Base-by-base conservation (phyloP, 2,113 vertebrate genomes). In the Empidonax traillii region DNA sequence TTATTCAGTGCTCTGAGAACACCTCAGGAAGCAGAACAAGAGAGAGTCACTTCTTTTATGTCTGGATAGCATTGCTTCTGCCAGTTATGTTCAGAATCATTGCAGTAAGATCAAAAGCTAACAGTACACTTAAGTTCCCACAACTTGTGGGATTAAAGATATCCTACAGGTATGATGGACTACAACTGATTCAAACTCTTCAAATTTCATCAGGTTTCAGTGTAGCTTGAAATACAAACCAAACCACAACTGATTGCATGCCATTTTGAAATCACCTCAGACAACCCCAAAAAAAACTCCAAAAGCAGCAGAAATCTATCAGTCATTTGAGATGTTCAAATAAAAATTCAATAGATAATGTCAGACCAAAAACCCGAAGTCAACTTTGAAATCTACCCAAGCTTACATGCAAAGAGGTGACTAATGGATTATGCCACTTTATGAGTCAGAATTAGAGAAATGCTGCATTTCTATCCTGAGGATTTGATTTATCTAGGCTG, bases 61-160 rank as follows among this genome's bases (percentile, higher is more conserved):
- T 98, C 94, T 97, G 71, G 85, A 92, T 97, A 96, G 83, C 75
- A 74, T 90, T 89, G 75, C 63, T 94, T 88, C 94, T 89, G 66
- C 91, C 73, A 95, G 75, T 85, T 96, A 69, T 58, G 75, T 55
- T 96, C 90, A 95, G 96, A 97, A 90, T 95, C 80, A 94, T 77
- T 96, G 92, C 95, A 93, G 46, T 59, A 62, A 97, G 97, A 98
- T 98, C 97, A 97, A 98, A 98, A 94, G 93, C 58, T 90, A 96
- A 94, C 85, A 74, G 33, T 80, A 67, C 89, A 96, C 46, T 18
- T 73, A 93, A 81, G 52, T 95, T 97, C 85, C 92, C 71, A 52
- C 71, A 87, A 93, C 63, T 90, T 95, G 71, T 85, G 87, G 83
- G 67, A 97, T 97, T 97, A 97, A 97, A 98, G 95, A 79, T 91